Evolutionary conservation across 2,113 vertebrate species (phyloP).

Genomic region (Protobothrops flavoviridis): DNA sequence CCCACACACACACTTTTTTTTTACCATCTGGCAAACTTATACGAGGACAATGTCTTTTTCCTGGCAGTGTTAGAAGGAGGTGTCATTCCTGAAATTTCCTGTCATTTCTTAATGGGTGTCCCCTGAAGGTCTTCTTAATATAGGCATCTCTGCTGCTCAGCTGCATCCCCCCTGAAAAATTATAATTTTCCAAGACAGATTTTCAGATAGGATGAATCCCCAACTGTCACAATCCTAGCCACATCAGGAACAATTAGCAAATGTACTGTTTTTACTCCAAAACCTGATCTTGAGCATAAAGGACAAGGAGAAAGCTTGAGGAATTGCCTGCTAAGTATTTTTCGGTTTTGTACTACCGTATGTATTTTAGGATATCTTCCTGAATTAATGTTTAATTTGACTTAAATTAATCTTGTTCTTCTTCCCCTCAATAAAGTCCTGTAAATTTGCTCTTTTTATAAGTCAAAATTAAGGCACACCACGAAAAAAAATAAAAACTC

Average conservation of each 20-base stretch:
- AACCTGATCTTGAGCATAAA: background rate
- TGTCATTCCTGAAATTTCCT: background rate
- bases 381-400: background rate
- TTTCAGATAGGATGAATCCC: background rate
- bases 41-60: background rate
- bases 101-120: background rate
- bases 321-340: background rate
- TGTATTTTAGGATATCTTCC: background rate
- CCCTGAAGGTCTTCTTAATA: background rate
- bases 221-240: background rate
- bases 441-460: fast-evolving
- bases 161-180: background rate
- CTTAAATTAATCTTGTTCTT: background rate
- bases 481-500: background rate
- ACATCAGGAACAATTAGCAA: background rate
- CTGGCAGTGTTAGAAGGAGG: background rate
- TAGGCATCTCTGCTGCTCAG: background rate
- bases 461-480: background rate
- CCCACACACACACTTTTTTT: background rate
- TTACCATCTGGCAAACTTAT: background rate
- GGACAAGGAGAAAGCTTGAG: background rate
- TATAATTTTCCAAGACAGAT: background rate
- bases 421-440: background rate
- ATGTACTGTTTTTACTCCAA: background rate
- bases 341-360: background rate